A percentile compares a stretch with the other conserved stretches of the same genome.
phyloP scores from a whole-genome alignment of 2,888 invertebrate species.

The Yponomeuta evonymella region DNA sequence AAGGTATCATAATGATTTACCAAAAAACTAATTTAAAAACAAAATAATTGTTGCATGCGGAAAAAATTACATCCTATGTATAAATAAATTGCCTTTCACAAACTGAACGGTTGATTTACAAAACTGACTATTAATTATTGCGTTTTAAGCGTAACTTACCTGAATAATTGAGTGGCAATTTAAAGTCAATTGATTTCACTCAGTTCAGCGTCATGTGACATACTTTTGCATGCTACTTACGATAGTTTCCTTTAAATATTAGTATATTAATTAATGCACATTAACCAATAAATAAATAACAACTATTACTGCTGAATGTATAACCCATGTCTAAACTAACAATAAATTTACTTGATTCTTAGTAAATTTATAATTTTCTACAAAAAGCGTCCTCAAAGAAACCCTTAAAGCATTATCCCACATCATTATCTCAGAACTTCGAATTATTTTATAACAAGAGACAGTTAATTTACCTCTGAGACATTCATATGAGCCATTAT shows the following conservation, averaged over 20 bases:
- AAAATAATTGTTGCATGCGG: too few relatives aligned
- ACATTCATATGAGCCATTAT: slow-evolving; percentile 36
- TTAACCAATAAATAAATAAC: too few relatives aligned
- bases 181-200: background rate
- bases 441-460: background rate
- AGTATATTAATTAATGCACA: too few relatives aligned
- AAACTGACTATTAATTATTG: background rate
- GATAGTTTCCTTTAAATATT: too few relatives aligned
- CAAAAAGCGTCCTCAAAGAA: background rate
- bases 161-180: background rate
- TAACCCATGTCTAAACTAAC: too few relatives aligned
- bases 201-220: background rate
- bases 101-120: background rate
- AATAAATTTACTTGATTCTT: too few relatives aligned
- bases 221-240: background rate
- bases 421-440: background rate
- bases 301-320: too few relatives aligned
- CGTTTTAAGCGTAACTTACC: background rate
- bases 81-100: background rate
- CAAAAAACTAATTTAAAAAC: too few relatives aligned
- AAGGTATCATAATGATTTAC: too few relatives aligned
- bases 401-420: background rate
- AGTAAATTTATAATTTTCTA: too few relatives aligned
- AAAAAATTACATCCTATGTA: too few relatives aligned
- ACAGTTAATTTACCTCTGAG: slow-evolving; percentile 21